Evolutionary conservation across 2,113 vertebrate genomes (phyloP), one percentile per base, ranked within the genome.

Genomic region (Pollimyrus isidori): DNA sequence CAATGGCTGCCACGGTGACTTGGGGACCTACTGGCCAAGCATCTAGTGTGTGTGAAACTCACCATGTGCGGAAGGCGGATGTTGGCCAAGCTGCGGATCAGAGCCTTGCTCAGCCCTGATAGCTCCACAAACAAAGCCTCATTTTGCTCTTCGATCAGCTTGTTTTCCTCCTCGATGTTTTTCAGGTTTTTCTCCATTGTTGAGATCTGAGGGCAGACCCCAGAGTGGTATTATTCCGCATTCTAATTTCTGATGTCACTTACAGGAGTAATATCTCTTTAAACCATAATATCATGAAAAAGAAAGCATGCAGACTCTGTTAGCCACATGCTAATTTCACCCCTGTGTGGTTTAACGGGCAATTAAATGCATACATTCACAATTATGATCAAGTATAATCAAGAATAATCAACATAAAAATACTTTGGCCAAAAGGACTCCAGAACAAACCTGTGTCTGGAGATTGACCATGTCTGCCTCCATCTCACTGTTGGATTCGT

Each of bases 11-110:
- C 83, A 26, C n/a, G 13, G 23, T 15, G 46, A 85, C 46, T 73
- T 50, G 65, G 21, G 87, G 85, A 19, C 4, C 87, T 42, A 48
- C 86, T 86, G 86, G 53, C 46, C 85, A 50, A n/a, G 19, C 50
- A 46, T 4, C 73, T 15, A 11, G 0, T 30, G 89, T 62, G 65
- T 65, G 58, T 52, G 56, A 45, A 49, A 65, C 97, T 96, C 91
- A 99, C 98, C 98, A 99, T 96, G 95, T 99, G 98, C 0, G 98
- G 98, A 94, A 99, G 97, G 95, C 97, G 98, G 88, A 99, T 99
- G 92, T 99, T 97, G 90, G 98, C 97, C 90, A 99, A 96, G 94
- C 98, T 99, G 95, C 96, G 98, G 95, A 99, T 99, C 23, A 99
- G 97, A 91, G 98, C 98, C 91, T 98, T 98, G 94, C 98, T 99